Evolutionary conservation across 2,797 vertebrate species (phyloP), one percentile per base, ranked within the genome.

Genomic region (Propithecus perrieri): DNA sequence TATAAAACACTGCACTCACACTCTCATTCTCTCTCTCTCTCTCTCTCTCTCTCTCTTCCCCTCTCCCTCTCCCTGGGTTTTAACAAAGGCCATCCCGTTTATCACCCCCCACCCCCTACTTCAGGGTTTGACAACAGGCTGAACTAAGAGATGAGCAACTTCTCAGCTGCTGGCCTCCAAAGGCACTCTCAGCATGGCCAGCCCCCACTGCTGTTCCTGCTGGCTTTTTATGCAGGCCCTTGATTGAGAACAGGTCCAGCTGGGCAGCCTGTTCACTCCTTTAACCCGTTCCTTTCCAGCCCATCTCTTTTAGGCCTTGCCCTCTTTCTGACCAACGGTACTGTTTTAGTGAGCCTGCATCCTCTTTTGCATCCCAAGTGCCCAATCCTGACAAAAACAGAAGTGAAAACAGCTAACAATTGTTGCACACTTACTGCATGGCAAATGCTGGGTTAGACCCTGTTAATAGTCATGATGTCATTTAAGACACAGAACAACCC

Each of bases 111-210:
- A 43, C 2, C 90, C 92, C 94, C 86, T 59, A 91, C 89, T 78
- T 91, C 72, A 92, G 84, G 89, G 69, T 95, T 92, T 98, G 93
- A 98, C 96, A 97, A 98, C 95, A 98, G 96, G 96, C 97, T 96
- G 93, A 97, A 98, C 98, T 96, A 96, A 97, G 85, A 98, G 97
- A 97, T 98, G 97, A 98, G 98, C 98, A 98, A 97, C 96, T 97
- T 98, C 97, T 98, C 98, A 97, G 98, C 97, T 97, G 98, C 96
- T 95, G 93, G 96, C 91, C 96, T 97, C 96, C 11, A 22, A 97
- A 98, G 95, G 92, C 95, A 94, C 93, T 96, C 96, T 92, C 95
- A 97, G 97, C 97, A 94, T 84, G 97, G 94, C 81, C 93, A 97
- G 95, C 97, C 97, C 97, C 97, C 96, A 65, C 97, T 96, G 95